These are phyloP conservation scores for Zaprionus ornatus DNA, from an alignment of 1,140 invertebrate species.

Conservation along the genomic window DNA sequence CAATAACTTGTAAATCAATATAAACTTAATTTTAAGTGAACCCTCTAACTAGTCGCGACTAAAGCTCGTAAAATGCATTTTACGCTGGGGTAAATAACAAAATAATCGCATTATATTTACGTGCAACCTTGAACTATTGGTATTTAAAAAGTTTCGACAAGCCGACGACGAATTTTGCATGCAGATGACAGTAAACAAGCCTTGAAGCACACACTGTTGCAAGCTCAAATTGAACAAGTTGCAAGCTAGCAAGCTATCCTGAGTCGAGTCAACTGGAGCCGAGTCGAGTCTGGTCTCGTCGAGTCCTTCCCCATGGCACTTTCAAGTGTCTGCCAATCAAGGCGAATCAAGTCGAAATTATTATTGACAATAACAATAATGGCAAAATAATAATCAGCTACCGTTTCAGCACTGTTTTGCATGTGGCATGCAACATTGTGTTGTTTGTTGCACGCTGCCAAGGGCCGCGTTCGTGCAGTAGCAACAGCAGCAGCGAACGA, in stretches of 20 bases:
- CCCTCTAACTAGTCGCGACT: neutral
- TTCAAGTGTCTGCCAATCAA: conserved; percentile 78
- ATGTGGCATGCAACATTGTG: conserved; percentile 62
- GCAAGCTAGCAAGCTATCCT: neutral
- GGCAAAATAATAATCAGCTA: conserved; percentile 61
- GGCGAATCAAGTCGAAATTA: conserved; percentile 75
- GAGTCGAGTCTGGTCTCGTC: neutral
- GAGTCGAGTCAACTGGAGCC: neutral
- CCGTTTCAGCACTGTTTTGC: conserved; percentile 42
- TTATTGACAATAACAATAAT: conserved; percentile 79
- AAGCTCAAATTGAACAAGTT: conserved; percentile 21
- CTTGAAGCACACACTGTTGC: conserved; percentile 13
- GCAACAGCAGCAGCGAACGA: conserved; percentile 29
- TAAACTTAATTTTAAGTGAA: conserved; percentile 9
- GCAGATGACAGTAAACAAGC: conserved; percentile 34
- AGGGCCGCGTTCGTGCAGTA: conserved; percentile 22
- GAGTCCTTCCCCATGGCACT: conserved; percentile 47
- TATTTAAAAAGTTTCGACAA: conserved; percentile 26
- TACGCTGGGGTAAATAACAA: neutral
- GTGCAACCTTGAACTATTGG: conserved; percentile 46
- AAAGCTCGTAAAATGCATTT: conserved; percentile 4
- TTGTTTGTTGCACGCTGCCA: conserved; percentile 32
- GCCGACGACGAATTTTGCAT: conserved; percentile 20
- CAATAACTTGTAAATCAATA: neutral
- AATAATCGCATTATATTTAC: conserved; percentile 49